Evolutionary conservation across 53 echinoderm and acorn worm species (phyloP).

Genomic region (Patiria pectinifera): DNA sequence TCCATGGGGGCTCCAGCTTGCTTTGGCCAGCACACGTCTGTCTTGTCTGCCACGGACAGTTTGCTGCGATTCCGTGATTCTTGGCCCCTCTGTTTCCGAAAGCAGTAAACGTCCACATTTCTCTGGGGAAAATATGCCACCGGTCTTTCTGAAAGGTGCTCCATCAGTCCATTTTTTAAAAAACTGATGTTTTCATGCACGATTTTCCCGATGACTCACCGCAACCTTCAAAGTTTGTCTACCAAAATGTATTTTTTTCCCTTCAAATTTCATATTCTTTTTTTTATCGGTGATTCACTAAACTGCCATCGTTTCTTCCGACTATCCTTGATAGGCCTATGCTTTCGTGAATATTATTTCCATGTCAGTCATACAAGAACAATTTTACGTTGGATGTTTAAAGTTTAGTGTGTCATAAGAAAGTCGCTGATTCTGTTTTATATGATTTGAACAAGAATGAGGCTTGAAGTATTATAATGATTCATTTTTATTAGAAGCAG

Average conservation of each 20-base stretch:
- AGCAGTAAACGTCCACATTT: background rate
- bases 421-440: background rate
- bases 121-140: background rate
- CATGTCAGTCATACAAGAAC: too few relatives aligned
- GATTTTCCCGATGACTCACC: background rate
- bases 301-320: background rate
- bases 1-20: background rate
- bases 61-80: background rate
- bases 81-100: background rate
- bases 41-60: background rate
- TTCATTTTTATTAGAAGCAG: background rate
- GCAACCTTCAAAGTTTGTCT: background rate
- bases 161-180: background rate
- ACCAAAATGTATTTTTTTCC: background rate
- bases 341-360: background rate
- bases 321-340: background rate
- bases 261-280: background rate
- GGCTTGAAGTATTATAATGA: too few relatives aligned
- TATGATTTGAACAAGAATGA: background rate
- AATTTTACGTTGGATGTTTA: too few relatives aligned
- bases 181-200: background rate
- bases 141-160: background rate
- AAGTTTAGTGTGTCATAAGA: too few relatives aligned
- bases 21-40: background rate
- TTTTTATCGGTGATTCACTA: background rate